Percentiles rank a stretch among this genome's conserved stretches.
These are phyloP conservation scores for Desmodus rotundus DNA, from an alignment of 2,113 vertebrate species.

Conservation along the genomic window DNA sequence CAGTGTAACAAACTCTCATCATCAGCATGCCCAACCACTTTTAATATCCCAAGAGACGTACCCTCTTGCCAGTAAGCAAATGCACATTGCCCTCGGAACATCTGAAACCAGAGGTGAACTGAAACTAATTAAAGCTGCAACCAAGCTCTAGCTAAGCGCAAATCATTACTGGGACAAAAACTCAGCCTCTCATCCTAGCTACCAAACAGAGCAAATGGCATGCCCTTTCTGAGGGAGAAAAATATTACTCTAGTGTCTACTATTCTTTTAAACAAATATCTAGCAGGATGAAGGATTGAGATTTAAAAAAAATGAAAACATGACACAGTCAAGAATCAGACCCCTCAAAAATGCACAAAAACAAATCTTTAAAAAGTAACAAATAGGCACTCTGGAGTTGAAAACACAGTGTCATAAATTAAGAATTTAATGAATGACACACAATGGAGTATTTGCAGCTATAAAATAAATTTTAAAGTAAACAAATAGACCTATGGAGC, in stretches of 20 bases:
- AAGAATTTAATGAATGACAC: not conserved
- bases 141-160: not conserved
- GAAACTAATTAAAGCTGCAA: not conserved
- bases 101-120: not conserved
- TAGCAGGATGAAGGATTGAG: not conserved
- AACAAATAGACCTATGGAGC: not conserved
- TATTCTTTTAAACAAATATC: not conserved
- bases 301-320: not conserved
- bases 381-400: not conserved
- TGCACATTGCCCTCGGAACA: not conserved
- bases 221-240: not conserved
- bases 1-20: not conserved
- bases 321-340: not conserved
- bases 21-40: not conserved
- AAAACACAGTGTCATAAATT: not conserved
- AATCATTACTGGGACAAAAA: not conserved
- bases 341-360: not conserved
- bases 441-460: not conserved
- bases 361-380: not conserved
- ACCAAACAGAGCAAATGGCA: not conserved
- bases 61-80: slow-evolving; percentile 5
- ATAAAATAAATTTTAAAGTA: not conserved
- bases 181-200: not conserved
- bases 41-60: not conserved
- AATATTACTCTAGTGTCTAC: not conserved